Base-by-base conservation (phyloP, 2,888 invertebrate genomes). In the Odontocerum albicorne region DNA sequence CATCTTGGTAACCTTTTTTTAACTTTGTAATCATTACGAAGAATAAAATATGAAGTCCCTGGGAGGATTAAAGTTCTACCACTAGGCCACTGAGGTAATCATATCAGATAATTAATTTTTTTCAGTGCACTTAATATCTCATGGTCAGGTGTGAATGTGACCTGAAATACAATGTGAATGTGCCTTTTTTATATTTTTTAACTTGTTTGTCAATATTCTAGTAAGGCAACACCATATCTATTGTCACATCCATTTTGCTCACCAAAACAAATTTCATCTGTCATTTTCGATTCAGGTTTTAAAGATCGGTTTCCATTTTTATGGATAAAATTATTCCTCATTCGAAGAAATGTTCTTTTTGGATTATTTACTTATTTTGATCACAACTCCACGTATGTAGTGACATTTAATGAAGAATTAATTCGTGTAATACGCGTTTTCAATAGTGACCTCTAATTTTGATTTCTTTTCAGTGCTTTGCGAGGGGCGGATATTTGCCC, bases 171-270 rank as follows among this genome's bases (percentile, higher is more conserved):
- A n/a, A n/a, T n/a, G n/a, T n/a, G n/a, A n/a, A n/a, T n/a, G n/a
- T n/a, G n/a, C n/a, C n/a, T n/a, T n/a, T n/a, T n/a, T n/a, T n/a
- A n/a, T n/a, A n/a, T n/a, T n/a, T n/a, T n/a, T n/a, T n/a, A n/a
- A n/a, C n/a, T n/a, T n/a, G n/a, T n/a, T n/a, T n/a, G n/a, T n/a
- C n/a, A n/a, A n/a, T n/a, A n/a, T n/a, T 39, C 19, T 21, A 7
- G 7, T 8, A 43, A 35, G 38, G 45, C 45, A 52, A 52, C 44
- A 52, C 38, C 8, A 2, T 10, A 20, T 21, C 47, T 49, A 49
- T 55, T 55, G 55, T 55, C 56, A 51, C 46, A 46, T 46, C 56
- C 56, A 56, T 56, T 51, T 56, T 49, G 22, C 17, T 20, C 38
- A 44, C 43, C 40, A 56, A 56, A 51, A 51, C 45, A 53, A 42